Evolutionary conservation across 2,113 vertebrate species (phyloP).

Genomic region (Tautogolabrus adspersus): DNA sequence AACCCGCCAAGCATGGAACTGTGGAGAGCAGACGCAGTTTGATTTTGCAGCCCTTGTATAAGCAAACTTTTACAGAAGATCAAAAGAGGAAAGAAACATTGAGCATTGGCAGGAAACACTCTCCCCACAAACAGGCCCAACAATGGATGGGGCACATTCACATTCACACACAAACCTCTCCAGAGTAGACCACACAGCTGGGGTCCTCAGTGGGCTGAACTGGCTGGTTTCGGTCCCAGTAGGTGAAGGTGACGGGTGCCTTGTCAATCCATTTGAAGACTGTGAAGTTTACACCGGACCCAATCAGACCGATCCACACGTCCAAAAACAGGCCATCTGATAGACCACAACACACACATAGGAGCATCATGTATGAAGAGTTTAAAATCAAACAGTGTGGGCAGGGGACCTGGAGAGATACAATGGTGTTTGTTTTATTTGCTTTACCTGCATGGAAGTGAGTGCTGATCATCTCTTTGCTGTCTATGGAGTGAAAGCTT

Average conservation of each 20-base stretch:
- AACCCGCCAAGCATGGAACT: conserved; percentile 90
- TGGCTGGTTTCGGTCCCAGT: conserved; percentile 90
- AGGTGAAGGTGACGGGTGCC: conserved; percentile 87
- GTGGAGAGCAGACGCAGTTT: conserved; percentile 43
- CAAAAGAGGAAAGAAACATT: background rate
- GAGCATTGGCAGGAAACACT: background rate
- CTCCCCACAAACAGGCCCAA: too few species aligned
- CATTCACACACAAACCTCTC: conserved; percentile 82
- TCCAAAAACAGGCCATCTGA: conserved; percentile 80
- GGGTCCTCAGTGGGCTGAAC: conserved; percentile 76
- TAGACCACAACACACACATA: conserved; percentile 3
- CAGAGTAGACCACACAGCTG: conserved; percentile 90
- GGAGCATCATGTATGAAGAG: background rate
- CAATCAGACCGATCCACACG: conserved; percentile 90
- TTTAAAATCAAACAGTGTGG: background rate
- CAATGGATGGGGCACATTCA: background rate
- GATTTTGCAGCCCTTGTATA: conserved; percentile 1
- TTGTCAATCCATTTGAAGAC: conserved; percentile 89
- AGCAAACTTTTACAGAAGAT: conserved; percentile 1
- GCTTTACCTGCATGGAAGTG: conserved; percentile 84
- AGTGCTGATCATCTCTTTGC: conserved; percentile 88
- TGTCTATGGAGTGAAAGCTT: conserved; percentile 91
- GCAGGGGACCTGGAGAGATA: background rate
- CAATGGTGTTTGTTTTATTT: background rate
- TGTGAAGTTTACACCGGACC: conserved; percentile 64